phyloP scores from a whole-genome alignment of 1,140 invertebrate genomes.

The Helicoverpa armigera region DNA sequence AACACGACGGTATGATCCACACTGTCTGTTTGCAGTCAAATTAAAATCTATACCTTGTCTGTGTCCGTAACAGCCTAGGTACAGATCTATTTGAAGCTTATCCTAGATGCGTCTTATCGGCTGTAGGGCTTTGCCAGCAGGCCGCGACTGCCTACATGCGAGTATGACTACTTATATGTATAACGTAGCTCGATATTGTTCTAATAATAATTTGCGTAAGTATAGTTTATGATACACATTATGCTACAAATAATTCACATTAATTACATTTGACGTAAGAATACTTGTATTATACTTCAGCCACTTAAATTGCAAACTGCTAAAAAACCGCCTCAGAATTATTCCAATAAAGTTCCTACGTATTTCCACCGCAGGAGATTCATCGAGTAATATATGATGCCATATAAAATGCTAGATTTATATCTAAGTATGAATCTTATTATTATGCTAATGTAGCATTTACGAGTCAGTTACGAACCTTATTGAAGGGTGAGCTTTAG shows the following conservation, averaged over 20 bases:
- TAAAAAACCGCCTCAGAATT: too few species aligned
- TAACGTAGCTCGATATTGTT: too few species aligned
- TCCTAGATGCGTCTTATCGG: slow-evolving; percentile 8
- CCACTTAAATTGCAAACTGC: too few species aligned
- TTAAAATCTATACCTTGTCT: slow-evolving; percentile 3
- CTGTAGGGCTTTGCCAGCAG: background rate
- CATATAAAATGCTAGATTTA: slow-evolving; percentile 26
- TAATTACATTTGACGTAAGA: too few species aligned
- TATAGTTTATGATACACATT: too few species aligned
- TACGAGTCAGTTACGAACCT: slow-evolving; percentile 36
- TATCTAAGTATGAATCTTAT: slow-evolving; percentile 38
- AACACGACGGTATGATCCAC: background rate
- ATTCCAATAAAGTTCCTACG: background rate
- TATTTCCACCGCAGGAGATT: background rate
- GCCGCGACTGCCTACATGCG: background rate
- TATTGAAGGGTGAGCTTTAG: slow-evolving; percentile 47
- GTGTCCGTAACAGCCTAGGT: background rate
- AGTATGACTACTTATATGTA: background rate
- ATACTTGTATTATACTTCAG: too few species aligned
- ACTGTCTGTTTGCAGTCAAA: background rate
- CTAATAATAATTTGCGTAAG: too few species aligned
- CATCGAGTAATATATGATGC: slow-evolving; percentile 1
- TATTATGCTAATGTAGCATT: slow-evolving; percentile 52
- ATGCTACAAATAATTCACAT: too few species aligned
- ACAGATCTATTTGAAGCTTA: slow-evolving; percentile 17